phyloP scores from a whole-genome alignment of 2,113 vertebrate genomes.

The Neodon shergylaensis region DNA sequence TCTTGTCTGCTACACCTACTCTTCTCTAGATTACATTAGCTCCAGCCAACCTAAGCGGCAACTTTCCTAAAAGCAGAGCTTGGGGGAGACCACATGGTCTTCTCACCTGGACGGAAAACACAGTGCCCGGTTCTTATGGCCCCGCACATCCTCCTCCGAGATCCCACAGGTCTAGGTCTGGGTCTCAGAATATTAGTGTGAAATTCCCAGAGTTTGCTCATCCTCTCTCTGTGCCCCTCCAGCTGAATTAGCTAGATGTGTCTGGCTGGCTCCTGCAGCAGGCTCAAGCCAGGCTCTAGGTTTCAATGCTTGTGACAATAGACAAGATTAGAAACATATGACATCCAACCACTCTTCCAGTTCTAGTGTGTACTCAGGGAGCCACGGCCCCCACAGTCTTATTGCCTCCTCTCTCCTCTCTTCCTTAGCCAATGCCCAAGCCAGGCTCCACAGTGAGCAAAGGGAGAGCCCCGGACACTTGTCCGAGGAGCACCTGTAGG shows the following conservation, averaged over 20 bases:
- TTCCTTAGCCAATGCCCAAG: neutral
- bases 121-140: neutral
- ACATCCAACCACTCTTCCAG: rapidly evolving
- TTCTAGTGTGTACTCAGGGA: rapidly evolving
- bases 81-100: rapidly evolving
- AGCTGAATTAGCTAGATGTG: too few species aligned
- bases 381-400: too few species aligned
- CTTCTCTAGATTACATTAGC: neutral
- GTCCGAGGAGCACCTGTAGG: neutral
- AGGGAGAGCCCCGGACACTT: neutral
- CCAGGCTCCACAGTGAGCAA: rapidly evolving
- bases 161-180: neutral
- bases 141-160: rapidly evolving
- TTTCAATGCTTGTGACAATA: neutral
- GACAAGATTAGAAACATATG: neutral
- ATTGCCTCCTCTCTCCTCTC: too few species aligned
- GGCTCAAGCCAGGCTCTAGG: too few species aligned
- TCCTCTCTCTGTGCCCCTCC: neutral
- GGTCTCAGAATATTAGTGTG: neutral
- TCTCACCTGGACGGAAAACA: neutral
- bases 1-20: neutral
- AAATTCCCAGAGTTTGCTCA: neutral
- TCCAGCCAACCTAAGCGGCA: rapidly evolving
- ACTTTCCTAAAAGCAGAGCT: neutral
- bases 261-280: neutral